Conservation (phyloP, 2,888 invertebrate species). For the Phyto melanocephala region DNA sequence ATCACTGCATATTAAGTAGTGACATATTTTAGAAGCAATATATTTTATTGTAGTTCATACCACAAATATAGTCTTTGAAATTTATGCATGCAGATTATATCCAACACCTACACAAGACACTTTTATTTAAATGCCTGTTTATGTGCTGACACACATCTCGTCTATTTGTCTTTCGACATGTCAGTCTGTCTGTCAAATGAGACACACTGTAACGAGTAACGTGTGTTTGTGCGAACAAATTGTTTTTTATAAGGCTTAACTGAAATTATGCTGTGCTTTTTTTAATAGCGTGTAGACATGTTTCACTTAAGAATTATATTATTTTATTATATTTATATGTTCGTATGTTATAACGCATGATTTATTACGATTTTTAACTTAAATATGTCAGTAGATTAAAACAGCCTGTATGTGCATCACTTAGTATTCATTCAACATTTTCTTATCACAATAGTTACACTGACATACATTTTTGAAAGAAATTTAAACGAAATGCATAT, state of each 20-base stretch:
- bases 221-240: too few relatives aligned
- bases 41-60: too few relatives aligned
- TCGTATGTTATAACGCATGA: constrained; percentile 38
- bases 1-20: too few relatives aligned
- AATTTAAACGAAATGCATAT: not conserved
- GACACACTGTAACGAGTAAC: too few relatives aligned
- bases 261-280: too few relatives aligned
- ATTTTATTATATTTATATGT: not conserved
- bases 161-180: constrained; percentile 22
- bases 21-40: too few relatives aligned
- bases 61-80: too few relatives aligned
- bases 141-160: constrained; percentile 7
- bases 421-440: not conserved
- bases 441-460: not conserved
- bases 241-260: too few relatives aligned
- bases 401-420: not conserved
- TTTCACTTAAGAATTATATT: not conserved
- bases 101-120: constrained; percentile 13
- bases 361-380: constrained; percentile 27
- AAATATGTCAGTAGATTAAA: not conserved
- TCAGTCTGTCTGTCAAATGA: constrained; percentile 13
- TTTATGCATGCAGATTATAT: too few relatives aligned
- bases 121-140: constrained; percentile 10
- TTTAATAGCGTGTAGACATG: not conserved
- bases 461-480: constrained; percentile 13